Base-by-base conservation (phyloP, 2,797 vertebrate genomes). In the Pseudochromis fuscus region DNA sequence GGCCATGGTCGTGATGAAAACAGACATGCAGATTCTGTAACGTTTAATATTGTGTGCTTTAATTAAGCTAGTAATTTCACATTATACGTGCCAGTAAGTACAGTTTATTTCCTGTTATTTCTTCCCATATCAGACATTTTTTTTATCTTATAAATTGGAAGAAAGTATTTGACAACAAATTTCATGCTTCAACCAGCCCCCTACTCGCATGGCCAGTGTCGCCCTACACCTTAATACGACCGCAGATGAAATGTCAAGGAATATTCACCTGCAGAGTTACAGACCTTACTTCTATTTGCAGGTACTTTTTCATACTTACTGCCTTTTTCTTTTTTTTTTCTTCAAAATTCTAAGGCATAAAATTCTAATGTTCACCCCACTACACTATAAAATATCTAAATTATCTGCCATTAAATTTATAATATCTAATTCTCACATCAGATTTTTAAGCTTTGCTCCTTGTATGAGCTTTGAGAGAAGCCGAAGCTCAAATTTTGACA, bases 221-320 rank as follows among this genome's bases (percentile, higher is more conserved):
- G 33, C 68, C 56, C 72, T 64, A 48, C 63, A 82, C 78, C 66
- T 84, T 80, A 80, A 85, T 80, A 69, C 60, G 56, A 68, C 77
- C 64, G 67, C 70, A 75, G 61, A 87, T 85, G 72, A 88, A 88
- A 88, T 81, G 76, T 86, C 76, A 86, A 72, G 74, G 77, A 85
- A 83, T 82, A 88, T 86, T 82, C 77, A 82, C 75, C 72, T 75
- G 50, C 72, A 72, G 42, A 75, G 48, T 64, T 70, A 49, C 58
- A 77, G 44, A 68, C 15, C 31, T 7, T 19, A 55, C 13, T 0
- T 71, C 64, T 75, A 7, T 51, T 59, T 61, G 37, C 4, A 27
- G 2, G 21, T 42, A 57, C n/a, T 10, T 8, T 65, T 72, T 61
- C 33, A 46, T 12, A 52, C 12, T 15, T 46, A 8, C 30, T 46